Evolutionary conservation across 37 sponge, comb jelly and placozoan species (phyloP).

Genomic region (Spongilla lacustris): DNA sequence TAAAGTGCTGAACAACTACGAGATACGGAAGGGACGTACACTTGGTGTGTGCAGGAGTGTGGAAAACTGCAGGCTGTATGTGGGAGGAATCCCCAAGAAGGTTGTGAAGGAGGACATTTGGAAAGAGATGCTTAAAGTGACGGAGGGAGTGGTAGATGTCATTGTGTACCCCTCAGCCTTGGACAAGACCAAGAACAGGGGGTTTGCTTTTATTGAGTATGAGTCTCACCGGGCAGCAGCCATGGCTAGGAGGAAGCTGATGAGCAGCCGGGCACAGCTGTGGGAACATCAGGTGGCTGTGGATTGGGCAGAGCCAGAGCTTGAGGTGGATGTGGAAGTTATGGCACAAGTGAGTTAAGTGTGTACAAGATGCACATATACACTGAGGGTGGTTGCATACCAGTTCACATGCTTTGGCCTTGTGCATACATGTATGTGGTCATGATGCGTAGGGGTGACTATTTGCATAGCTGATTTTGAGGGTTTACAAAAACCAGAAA

Average conservation of each 20-base stretch:
- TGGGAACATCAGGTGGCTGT: constrained; percentile 95
- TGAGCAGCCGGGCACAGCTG: constrained; percentile 76
- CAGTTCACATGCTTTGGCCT: neutral
- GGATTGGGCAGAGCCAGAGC: constrained; percentile 99
- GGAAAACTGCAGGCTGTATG: constrained; percentile 95
- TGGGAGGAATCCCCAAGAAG: constrained; percentile 96
- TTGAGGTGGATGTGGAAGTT: constrained; percentile 91
- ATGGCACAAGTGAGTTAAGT: constrained; percentile 95
- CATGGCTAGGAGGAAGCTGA: constrained; percentile 93
- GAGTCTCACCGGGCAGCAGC: constrained; percentile 91
- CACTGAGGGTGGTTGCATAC: no score
- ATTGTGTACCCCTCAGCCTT: constrained; percentile 91
- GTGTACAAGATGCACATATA: no score
- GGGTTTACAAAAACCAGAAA: no score
- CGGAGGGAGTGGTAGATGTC: constrained; percentile 90
- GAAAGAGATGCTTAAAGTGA: constrained; percentile 88
- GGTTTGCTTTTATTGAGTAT: constrained; percentile 96
- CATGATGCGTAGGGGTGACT: no score
- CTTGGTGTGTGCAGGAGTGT: constrained; percentile 93
- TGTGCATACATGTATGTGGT: no score
- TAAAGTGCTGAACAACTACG: constrained; percentile 83
- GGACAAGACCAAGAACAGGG: constrained; percentile 96
- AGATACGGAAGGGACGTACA: constrained; percentile 81
- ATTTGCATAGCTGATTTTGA: no score
- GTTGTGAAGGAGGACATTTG: constrained; percentile 81